Percentiles rank a stretch among this genome's conserved stretches.
phyloP scores from a whole-genome alignment of 2,797 vertebrate species.

The Apogon hyalosoma region DNA sequence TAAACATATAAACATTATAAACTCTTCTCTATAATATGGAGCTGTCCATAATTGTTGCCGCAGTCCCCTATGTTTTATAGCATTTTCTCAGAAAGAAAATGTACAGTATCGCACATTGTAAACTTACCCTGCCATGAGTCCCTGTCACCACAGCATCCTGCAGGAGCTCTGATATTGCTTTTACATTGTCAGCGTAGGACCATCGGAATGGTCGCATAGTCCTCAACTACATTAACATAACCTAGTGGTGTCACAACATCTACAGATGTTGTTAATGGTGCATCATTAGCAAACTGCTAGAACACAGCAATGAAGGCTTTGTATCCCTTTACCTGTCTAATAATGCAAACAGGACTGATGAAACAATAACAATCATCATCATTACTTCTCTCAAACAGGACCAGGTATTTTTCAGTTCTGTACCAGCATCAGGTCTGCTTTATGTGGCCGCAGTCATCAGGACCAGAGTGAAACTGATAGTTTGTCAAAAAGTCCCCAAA shows the following conservation, averaged over 20 bases:
- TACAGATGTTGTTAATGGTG: slow-evolving; percentile 32
- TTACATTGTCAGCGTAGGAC: slow-evolving; percentile 31
- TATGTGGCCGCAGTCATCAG: slow-evolving; percentile 4
- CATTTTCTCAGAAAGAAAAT: slow-evolving; percentile 39
- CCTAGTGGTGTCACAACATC: slow-evolving; percentile 36
- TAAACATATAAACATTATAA: slow-evolving; percentile 38
- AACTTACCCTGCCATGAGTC: slow-evolving; percentile 21
- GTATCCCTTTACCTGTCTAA: slow-evolving; percentile 41
- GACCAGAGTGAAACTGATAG: slow-evolving; percentile 3
- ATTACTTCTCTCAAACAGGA: neutral
- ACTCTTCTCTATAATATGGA: slow-evolving; percentile 44
- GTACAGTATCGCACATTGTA: slow-evolving; percentile 43
- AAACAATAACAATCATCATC: slow-evolving; percentile 7
- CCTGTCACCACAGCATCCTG: slow-evolving; percentile 27
- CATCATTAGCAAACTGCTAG: slow-evolving; percentile 63
- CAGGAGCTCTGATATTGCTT: slow-evolving; percentile 55
- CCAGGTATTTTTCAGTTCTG: neutral
- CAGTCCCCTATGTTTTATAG: slow-evolving; percentile 23
- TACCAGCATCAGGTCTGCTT: slow-evolving; percentile 9
- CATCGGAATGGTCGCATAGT: slow-evolving; percentile 19
- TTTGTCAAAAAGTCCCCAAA: slow-evolving; percentile 27
- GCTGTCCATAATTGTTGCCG: slow-evolving; percentile 23
- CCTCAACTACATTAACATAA: slow-evolving; percentile 30
- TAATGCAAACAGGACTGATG: slow-evolving; percentile 16
- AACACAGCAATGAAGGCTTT: slow-evolving; percentile 61